Conservation (phyloP, 2,113 vertebrate species). For the Rhabdomys dilectus region DNA sequence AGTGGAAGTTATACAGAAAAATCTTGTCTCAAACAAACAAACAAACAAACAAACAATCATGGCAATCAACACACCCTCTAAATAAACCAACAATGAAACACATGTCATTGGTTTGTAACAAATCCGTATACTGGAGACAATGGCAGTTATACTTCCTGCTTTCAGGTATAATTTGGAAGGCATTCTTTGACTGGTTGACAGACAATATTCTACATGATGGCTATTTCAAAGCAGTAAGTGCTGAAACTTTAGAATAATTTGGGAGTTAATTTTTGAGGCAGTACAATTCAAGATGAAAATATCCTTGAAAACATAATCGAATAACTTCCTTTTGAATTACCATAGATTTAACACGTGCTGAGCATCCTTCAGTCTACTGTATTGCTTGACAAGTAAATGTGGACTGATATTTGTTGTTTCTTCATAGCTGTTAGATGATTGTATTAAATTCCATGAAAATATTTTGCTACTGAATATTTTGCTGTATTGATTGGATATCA, state of each 20-base stretch:
- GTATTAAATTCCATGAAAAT: not conserved
- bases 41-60: not conserved
- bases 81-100: not conserved
- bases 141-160: not conserved
- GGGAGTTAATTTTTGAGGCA: no score
- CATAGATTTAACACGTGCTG: not conserved
- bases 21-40: not conserved
- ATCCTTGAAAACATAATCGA: not conserved
- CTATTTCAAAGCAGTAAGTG: not conserved
- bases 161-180: not conserved
- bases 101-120: not conserved
- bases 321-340: not conserved
- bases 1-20: not conserved
- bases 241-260: not conserved
- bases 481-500: not conserved
- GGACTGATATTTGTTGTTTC: not conserved
- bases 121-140: not conserved
- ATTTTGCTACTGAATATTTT: not conserved
- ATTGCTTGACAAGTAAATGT: not conserved
- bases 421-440: not conserved
- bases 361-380: not conserved
- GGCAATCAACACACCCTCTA: not conserved
- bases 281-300: not conserved
- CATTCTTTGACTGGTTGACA: not conserved
- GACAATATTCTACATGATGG: not conserved